A percentile compares a stretch with the other conserved stretches of the same genome.
Conservation (phyloP, 2,113 vertebrate species). For the Physeter macrocephalus region DNA sequence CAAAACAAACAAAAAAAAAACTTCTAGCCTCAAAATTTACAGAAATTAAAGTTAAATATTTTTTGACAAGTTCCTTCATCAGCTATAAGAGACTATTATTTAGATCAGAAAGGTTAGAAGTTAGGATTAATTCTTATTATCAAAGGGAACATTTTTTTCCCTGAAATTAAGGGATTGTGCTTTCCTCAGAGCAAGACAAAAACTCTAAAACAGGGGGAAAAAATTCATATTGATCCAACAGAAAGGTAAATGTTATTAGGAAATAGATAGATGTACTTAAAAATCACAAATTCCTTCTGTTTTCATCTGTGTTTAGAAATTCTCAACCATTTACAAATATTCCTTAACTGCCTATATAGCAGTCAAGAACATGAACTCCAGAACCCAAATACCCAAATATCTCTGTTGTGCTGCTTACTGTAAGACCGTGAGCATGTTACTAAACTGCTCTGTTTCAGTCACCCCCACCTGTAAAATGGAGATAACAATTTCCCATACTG, state of each 20-base stretch:
- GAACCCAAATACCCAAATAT: neutral
- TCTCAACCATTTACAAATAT: neutral
- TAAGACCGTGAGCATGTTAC: neutral
- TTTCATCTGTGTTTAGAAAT: neutral
- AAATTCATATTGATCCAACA: neutral
- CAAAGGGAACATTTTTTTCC: neutral
- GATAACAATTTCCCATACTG: neutral
- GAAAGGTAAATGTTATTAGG: neutral
- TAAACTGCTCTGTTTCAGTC: neutral
- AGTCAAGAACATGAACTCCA: neutral
- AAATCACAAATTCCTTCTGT: neutral
- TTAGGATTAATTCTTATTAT: neutral
- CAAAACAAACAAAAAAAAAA: no score
- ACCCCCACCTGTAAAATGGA: neutral
- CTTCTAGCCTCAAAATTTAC: neutral
- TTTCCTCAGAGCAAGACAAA: neutral
- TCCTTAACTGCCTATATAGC: neutral
- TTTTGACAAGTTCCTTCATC: neutral
- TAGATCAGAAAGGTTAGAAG: neutral
- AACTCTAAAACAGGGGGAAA: neutral
- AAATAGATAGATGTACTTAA: neutral
- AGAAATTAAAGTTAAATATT: neutral
- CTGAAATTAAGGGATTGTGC: neutral
- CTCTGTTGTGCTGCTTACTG: neutral
- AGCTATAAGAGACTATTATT: neutral